phyloP scores from a whole-genome alignment of 2,113 vertebrate genomes.

The Platichthys stellatus region DNA sequence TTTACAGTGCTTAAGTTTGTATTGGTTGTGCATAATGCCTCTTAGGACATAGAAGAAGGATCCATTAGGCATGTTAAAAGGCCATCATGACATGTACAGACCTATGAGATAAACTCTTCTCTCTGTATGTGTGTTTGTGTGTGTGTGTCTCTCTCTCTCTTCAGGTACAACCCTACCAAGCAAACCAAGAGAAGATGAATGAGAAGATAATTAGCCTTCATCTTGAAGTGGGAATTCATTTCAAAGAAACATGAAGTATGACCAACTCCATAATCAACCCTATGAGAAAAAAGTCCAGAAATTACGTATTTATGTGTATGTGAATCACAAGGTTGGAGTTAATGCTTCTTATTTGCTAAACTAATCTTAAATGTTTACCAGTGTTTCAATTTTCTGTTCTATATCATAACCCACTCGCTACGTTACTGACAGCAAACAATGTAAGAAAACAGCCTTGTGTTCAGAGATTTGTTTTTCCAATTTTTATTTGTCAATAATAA shows the following conservation, averaged over 20 bases:
- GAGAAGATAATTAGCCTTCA: slow-evolving; percentile 71
- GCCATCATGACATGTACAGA: slow-evolving; percentile 29
- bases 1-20: slow-evolving; percentile 71
- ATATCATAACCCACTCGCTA: slow-evolving; percentile 2
- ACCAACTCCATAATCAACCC: not conserved
- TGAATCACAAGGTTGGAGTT: not conserved
- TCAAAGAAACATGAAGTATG: slow-evolving; percentile 3
- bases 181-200: slow-evolving; percentile 76
- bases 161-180: slow-evolving; percentile 85
- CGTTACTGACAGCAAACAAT: slow-evolving; percentile 58
- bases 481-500: slow-evolving; percentile 83
- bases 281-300: too few relatives aligned
- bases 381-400: slow-evolving; percentile 13
- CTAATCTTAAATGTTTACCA: not conserved
- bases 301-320: too few relatives aligned
- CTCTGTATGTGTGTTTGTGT: not conserved
- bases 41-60: slow-evolving; percentile 70
- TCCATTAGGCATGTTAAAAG: slow-evolving; percentile 74
- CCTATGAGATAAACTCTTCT: slow-evolving; percentile 22
- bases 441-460: slow-evolving; percentile 50
- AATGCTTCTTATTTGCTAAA: not conserved
- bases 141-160: slow-evolving; percentile 28
- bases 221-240: not conserved
- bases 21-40: slow-evolving; percentile 69
- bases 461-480: slow-evolving; percentile 43